Evolutionary conservation across 2,888 invertebrate genomes (phyloP).

Genomic region (Aphrophora alni): DNA sequence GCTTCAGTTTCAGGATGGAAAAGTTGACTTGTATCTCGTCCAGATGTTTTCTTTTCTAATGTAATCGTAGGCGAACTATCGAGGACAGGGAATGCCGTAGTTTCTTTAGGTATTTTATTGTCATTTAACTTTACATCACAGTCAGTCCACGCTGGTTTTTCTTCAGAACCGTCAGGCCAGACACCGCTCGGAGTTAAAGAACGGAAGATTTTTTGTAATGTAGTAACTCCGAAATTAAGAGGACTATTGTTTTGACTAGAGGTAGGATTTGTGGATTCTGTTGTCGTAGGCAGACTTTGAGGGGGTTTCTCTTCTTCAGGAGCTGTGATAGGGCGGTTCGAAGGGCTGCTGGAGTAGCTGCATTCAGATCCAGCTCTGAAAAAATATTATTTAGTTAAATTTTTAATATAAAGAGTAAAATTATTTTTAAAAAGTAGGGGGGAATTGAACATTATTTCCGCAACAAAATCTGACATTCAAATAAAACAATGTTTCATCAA

Average conservation of each 20-base stretch:
- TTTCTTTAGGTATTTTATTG: neutral
- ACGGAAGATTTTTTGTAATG: slow-evolving; percentile 50
- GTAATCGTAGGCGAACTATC: neutral
- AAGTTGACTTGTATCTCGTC: slow-evolving; percentile 42
- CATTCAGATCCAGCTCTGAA: slow-evolving; percentile 47
- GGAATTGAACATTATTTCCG: too few relatives aligned
- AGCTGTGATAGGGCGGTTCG: neutral
- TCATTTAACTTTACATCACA: neutral
- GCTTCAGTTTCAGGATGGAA: slow-evolving; percentile 48
- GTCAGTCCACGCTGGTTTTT: neutral
- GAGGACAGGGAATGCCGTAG: neutral
- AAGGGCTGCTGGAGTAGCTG: slow-evolving; percentile 49
- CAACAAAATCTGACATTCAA: too few relatives aligned
- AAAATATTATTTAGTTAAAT: slow-evolving; percentile 40
- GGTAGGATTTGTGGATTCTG: slow-evolving; percentile 18
- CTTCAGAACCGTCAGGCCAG: slow-evolving; percentile 37
- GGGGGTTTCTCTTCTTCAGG: slow-evolving; percentile 14
- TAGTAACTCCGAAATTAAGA: slow-evolving; percentile 47
- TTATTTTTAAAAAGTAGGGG: neutral
- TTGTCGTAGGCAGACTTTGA: neutral
- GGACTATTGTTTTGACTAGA: slow-evolving; percentile 39
- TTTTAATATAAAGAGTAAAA: slow-evolving; percentile 24
- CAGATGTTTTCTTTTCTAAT: neutral
- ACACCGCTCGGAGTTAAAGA: slow-evolving; percentile 46
- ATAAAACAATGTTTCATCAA: too few relatives aligned